Evolutionary conservation across 2,888 invertebrate species (phyloP).

Genomic region (Ariolimax columbianus): DNA sequence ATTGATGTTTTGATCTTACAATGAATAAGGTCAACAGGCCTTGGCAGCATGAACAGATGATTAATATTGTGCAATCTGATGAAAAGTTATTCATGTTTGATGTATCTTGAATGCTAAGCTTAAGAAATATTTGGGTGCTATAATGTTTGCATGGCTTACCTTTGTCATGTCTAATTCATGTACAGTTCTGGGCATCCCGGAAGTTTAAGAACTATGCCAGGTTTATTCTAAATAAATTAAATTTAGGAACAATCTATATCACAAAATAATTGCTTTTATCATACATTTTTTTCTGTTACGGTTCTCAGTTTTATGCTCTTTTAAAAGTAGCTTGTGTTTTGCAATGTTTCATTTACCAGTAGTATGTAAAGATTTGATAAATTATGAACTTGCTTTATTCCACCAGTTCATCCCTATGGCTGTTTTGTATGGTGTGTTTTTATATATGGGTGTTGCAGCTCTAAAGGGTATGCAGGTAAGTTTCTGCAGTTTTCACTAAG

Average conservation of each 20-base stretch:
- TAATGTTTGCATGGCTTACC: too few relatives aligned
- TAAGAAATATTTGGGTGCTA: too few relatives aligned
- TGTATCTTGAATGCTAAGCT: too few relatives aligned
- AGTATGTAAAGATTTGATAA: neutral
- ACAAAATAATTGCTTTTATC: neutral
- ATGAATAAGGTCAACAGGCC: too few relatives aligned
- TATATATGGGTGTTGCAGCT: conserved; percentile 98
- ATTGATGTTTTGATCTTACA: too few relatives aligned
- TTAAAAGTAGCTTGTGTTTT: neutral
- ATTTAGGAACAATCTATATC: neutral
- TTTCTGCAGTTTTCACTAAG: neutral
- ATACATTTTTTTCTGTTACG: neutral
- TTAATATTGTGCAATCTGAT: too few relatives aligned
- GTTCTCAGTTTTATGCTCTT: neutral
- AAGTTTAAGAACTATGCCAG: too few relatives aligned
- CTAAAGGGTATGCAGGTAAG: conserved; percentile 88
- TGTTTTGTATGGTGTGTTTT: conserved; percentile 96
- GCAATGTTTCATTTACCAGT: neutral
- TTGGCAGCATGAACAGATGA: too few relatives aligned
- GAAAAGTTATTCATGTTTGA: too few relatives aligned
- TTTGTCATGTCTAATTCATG: neutral
- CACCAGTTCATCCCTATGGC: conserved; percentile 94
- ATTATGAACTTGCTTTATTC: neutral
- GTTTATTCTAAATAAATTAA: neutral
- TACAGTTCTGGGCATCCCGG: too few relatives aligned